These are phyloP conservation scores for Julus scanicus DNA, from an alignment of 2,888 invertebrate genomes.

Conservation along the genomic window DNA sequence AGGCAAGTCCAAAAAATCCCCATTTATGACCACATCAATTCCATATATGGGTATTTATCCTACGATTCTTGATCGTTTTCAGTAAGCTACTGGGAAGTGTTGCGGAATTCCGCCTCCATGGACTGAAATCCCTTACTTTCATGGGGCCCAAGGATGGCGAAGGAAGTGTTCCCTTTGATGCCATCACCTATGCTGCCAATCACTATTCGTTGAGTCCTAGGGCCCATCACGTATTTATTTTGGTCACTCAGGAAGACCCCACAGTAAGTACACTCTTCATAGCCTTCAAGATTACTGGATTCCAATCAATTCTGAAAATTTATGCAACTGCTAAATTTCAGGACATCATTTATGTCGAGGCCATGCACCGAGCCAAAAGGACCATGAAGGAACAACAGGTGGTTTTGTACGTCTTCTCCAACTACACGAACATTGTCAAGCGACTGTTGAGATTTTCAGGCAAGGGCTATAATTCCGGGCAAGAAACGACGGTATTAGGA, in stretches of 20 bases:
- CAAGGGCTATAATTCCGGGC: not conserved
- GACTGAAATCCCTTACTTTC: conserved; percentile 12
- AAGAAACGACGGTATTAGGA: not conserved
- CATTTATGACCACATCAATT: not conserved
- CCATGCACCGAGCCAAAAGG: not conserved
- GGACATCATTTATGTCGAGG: not conserved
- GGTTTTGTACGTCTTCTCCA: not conserved
- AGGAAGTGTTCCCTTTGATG: not conserved
- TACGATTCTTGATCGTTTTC: not conserved
- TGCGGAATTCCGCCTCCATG: not conserved
- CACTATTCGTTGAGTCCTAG: conserved; percentile 10
- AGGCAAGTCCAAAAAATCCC: not conserved
- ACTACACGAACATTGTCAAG: not conserved
- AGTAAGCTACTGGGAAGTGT: not conserved
- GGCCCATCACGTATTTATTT: conserved; percentile 19
- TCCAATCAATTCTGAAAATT: too few species aligned
- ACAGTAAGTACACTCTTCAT: not conserved
- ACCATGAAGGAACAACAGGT: not conserved
- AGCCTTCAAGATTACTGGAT: too few species aligned
- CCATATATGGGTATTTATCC: not conserved
- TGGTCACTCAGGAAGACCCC: conserved; percentile 37
- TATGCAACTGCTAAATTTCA: not conserved
- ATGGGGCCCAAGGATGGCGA: not conserved
- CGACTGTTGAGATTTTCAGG: not conserved
- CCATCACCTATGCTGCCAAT: conserved; percentile 21